Evolutionary conservation across 1,140 invertebrate species (phyloP).

Genomic region (Microplitis mediator): DNA sequence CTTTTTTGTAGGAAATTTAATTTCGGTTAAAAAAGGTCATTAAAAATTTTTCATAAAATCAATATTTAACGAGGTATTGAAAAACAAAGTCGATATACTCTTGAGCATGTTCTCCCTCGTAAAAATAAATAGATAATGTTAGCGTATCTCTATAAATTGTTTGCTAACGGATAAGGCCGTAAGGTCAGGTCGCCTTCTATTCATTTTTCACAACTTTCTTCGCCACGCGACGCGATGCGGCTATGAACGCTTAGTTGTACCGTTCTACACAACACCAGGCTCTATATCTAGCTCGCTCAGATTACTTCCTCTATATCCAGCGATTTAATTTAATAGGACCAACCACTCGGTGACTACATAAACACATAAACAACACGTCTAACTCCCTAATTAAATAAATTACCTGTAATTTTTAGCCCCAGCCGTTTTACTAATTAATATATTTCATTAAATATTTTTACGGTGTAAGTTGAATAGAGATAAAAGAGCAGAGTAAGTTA

Average conservation of each 20-base stretch:
- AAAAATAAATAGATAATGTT: too few species aligned
- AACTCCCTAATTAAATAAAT: background rate
- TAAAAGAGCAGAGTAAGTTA: background rate
- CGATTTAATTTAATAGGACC: constrained; percentile 12
- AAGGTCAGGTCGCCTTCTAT: constrained; percentile 1
- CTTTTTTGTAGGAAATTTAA: too few species aligned
- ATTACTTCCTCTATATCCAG: background rate
- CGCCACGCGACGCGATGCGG: constrained; percentile 3
- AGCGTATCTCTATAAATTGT: constrained; percentile 10
- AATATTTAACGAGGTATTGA: too few species aligned
- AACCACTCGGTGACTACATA: background rate
- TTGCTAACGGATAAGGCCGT: constrained; percentile 14
- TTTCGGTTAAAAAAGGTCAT: too few species aligned
- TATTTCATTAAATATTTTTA: too few species aligned
- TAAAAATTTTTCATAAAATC: too few species aligned
- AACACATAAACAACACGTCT: constrained; percentile 6
- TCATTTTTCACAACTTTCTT: constrained; percentile 21
- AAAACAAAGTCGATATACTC: background rate
- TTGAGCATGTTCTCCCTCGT: background rate
- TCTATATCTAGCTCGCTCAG: background rate
- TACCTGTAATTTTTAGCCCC: background rate
- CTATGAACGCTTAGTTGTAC: background rate
- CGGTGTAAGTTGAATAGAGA: too few species aligned
- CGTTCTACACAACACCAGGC: too few species aligned
- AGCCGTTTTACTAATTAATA: too few species aligned